Conservation (phyloP, 37 sponge, comb jelly and placozoan species). For the Halisarca cf. caerulea region DNA sequence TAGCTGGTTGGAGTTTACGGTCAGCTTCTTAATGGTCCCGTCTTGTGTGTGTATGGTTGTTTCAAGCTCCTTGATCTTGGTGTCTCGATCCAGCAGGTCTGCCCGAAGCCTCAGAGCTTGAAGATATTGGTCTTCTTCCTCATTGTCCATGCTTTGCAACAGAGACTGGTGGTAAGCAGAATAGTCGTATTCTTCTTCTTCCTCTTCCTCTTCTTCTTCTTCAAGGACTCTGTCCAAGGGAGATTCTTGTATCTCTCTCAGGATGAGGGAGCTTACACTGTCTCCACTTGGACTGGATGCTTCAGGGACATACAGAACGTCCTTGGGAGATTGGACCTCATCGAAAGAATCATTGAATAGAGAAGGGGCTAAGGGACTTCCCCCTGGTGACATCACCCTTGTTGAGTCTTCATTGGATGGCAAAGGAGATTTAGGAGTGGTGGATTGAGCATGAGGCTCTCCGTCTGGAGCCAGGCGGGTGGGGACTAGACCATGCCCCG, state of each 20-base stretch:
- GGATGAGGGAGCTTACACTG: constrained; percentile 20
- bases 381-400: neutral
- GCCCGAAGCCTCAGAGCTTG: constrained; percentile 39
- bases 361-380: neutral
- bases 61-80: constrained; percentile 11
- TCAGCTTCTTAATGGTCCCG: constrained; percentile 13
- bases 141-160: constrained; percentile 22
- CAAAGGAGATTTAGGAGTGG: neutral
- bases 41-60: neutral
- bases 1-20: neutral
- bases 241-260: constrained; percentile 36
- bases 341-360: neutral
- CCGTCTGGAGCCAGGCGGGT: constrained; percentile 32
- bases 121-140: neutral
- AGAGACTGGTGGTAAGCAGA: constrained; percentile 26
- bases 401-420: neutral
- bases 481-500: neutral
- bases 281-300: neutral
- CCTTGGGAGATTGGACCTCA: too few species aligned
- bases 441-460: neutral
- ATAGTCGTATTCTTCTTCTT: constrained; percentile 41
- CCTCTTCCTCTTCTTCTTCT: constrained; percentile 22
- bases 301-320: neutral
- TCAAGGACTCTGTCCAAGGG: constrained; percentile 13
- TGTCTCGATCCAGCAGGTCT: constrained; percentile 20